Evolutionary conservation across 1,140 invertebrate species (phyloP), one percentile per base, ranked within the genome.

Genomic region (Conopomorpha cramerella): DNA sequence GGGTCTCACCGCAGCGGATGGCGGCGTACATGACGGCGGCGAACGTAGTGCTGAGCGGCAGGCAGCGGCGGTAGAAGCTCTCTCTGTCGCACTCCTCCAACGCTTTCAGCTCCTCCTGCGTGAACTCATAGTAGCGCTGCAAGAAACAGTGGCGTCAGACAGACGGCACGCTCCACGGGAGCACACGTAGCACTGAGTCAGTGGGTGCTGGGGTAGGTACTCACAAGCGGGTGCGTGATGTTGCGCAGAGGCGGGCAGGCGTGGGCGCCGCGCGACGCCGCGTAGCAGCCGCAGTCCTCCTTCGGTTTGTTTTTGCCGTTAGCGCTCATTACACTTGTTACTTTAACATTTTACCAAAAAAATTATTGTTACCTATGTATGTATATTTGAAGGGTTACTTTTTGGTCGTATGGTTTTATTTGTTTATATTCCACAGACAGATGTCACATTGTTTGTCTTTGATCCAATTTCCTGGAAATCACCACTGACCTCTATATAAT

Each of bases 81-180:
- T 74, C 70, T 36, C 46, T 61, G 46, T 74, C 70, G 38, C 70
- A 74, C 36, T 74, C 63, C 33, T 74, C 65, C n/a, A 74, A 39
- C 4, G 62, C 63, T 43, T 57, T 70, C 1, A 74, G 55, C 36
- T 74, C 70, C 11, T 74, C 70, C 12, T 46, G 51, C 1, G 59
- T 66, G 34, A 74, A 67, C 39, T 71, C 66, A 35, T 74, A 74
- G 48, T 71, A 74, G 1, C 70, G 55, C 70, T 71, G 38, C 19
- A 4, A 10, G 19, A 6, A 10, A 23, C 19, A 23, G n/a, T n/a
- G n/a, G n/a, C n/a, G n/a, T n/a, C n/a, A n/a, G n/a, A n/a, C n/a
- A n/a, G n/a, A n/a, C n/a, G n/a, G n/a, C n/a, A n/a, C n/a, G n/a
- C n/a, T n/a, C n/a, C n/a, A n/a, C n/a, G n/a, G n/a, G n/a, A n/a